Evolutionary conservation across 2,888 invertebrate genomes (phyloP).

Genomic region (Lasioglossum figueresi): DNA sequence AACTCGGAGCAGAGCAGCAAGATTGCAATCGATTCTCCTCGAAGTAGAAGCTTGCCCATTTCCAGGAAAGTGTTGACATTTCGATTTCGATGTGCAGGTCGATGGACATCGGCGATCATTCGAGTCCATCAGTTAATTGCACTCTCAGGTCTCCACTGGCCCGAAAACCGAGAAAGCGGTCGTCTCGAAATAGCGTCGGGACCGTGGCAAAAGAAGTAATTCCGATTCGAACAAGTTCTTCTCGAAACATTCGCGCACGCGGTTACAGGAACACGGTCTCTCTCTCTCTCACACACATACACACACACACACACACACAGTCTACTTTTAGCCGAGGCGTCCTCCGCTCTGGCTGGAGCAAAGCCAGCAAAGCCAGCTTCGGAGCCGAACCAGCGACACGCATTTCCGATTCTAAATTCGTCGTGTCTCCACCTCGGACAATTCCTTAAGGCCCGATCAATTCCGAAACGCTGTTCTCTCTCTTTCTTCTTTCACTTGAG

Average conservation of each 20-base stretch:
- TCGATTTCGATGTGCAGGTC: not conserved
- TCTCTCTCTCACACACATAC: too few relatives aligned
- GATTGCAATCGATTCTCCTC: too few relatives aligned
- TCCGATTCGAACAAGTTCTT: slow-evolving; percentile 21
- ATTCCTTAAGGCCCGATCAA: slow-evolving; percentile 59
- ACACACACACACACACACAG: too few relatives aligned
- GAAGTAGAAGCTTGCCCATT: not conserved
- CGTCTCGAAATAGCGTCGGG: not conserved
- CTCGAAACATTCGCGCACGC: slow-evolving; percentile 7
- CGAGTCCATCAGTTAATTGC: not conserved
- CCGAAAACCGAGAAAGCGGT: not conserved
- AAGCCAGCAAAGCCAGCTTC: slow-evolving; percentile 70
- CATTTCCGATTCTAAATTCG: slow-evolving; percentile 82
- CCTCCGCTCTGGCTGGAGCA: slow-evolving; percentile 75
- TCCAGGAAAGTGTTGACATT: not conserved
- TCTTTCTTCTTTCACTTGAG: slow-evolving; percentile 11
- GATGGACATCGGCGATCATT: not conserved
- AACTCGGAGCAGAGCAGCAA: not conserved
- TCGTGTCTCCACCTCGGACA: slow-evolving; percentile 63
- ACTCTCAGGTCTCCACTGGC: not conserved
- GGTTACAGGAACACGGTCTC: not conserved
- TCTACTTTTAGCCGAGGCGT: slow-evolving; percentile 83
- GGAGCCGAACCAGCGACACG: slow-evolving; percentile 76
- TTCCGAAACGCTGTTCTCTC: slow-evolving; percentile 15
- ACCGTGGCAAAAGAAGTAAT: slow-evolving; percentile 36